These are phyloP conservation scores for Bufo gargarizans DNA, from an alignment of 2,113 vertebrate genomes.

Conservation along the genomic window DNA sequence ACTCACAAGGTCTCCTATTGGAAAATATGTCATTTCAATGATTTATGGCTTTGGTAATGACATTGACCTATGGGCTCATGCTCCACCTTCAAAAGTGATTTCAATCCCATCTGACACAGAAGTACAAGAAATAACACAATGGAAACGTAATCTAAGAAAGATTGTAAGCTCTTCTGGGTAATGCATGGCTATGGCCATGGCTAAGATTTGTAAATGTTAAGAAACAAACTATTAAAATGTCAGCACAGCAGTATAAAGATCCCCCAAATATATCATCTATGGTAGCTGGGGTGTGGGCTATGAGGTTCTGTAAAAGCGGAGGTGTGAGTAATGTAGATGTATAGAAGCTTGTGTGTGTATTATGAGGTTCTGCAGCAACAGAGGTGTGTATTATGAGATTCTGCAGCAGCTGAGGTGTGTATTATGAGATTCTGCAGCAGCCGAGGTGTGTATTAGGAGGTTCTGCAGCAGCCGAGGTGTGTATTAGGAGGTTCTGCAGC, in stretches of 20 bases:
- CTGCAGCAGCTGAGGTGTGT: background rate
- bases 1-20: slow-evolving; percentile 67
- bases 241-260: background rate
- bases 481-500: background rate
- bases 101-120: background rate
- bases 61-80: slow-evolving; percentile 63
- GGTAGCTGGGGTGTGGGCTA: background rate
- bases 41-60: slow-evolving; percentile 61
- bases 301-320: background rate
- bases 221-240: background rate
- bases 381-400: background rate
- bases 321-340: background rate
- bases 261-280: background rate
- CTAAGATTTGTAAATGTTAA: background rate
- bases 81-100: slow-evolving; percentile 29
- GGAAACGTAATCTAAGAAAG: background rate
- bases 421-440: background rate
- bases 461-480: background rate
- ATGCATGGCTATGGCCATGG: background rate
- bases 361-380: background rate
- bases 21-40: slow-evolving; percentile 63
- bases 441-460: background rate
- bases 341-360: background rate
- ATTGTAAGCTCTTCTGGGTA: slow-evolving; percentile 8
- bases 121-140: background rate